Evolutionary conservation across 2,888 invertebrate species (phyloP).

Genomic region (Drosophila meridionalis): DNA sequence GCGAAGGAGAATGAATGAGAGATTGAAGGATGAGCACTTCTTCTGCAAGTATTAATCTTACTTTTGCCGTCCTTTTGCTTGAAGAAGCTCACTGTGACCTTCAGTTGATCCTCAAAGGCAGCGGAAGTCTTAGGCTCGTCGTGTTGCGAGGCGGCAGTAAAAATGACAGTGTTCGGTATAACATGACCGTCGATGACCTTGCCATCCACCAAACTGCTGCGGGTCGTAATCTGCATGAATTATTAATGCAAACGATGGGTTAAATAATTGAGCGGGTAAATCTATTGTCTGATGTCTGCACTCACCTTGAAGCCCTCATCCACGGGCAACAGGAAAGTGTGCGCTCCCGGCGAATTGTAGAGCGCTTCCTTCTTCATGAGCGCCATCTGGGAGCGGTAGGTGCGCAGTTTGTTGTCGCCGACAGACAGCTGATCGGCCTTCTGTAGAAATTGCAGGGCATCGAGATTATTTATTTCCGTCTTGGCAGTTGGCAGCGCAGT

Average conservation of each 20-base stretch:
- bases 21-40: neutral
- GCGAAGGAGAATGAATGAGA: neutral
- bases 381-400: conserved; percentile 91
- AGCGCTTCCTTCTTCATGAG: conserved; percentile 90
- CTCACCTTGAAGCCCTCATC: conserved; percentile 95
- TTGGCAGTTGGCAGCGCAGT: conserved; percentile 87
- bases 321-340: conserved; percentile 96
- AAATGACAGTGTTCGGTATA: conserved; percentile 93
- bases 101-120: conserved; percentile 93
- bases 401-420: conserved; percentile 86
- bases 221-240: conserved; percentile 87
- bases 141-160: conserved; percentile 92
- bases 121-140: conserved; percentile 91
- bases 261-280: neutral
- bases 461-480: conserved; percentile 91
- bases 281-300: neutral
- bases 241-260: too few relatives aligned
- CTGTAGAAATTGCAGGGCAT: conserved; percentile 92
- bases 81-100: conserved; percentile 92
- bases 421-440: conserved; percentile 91
- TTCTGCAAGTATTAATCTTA: conserved; percentile 82
- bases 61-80: conserved; percentile 90
- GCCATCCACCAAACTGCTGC: conserved; percentile 91
- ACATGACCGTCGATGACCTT: conserved; percentile 96
- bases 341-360: conserved; percentile 91